phyloP scores from a whole-genome alignment of 2,888 invertebrate species.

The Cyrtodaria siliqua region DNA sequence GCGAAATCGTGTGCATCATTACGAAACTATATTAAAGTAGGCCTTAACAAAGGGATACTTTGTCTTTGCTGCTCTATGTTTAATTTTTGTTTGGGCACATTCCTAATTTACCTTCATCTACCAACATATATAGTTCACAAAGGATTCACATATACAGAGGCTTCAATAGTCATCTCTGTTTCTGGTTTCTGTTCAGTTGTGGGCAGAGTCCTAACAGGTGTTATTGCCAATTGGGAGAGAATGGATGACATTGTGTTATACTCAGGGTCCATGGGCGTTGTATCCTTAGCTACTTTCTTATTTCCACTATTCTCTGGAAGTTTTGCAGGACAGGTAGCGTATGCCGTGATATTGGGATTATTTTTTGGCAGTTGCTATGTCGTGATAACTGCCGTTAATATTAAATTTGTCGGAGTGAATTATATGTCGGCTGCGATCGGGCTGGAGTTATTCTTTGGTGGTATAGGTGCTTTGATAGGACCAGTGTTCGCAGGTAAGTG shows the following conservation, averaged over 20 bases:
- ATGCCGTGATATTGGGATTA: slow-evolving; percentile 32
- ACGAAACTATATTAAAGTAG: slow-evolving; percentile 18
- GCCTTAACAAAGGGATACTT: slow-evolving; percentile 26
- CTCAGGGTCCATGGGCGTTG: slow-evolving; percentile 34
- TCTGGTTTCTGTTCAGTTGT: slow-evolving; percentile 32
- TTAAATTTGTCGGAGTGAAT: slow-evolving; percentile 40
- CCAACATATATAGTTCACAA: slow-evolving; percentile 32
- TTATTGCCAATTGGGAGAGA: slow-evolving; percentile 25
- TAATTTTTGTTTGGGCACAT: slow-evolving; percentile 37
- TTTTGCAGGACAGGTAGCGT: slow-evolving; percentile 38
- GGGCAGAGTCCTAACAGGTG: slow-evolving; percentile 37
- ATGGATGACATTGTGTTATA: slow-evolving; percentile 43
- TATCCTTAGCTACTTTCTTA: slow-evolving; percentile 33
- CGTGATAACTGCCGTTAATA: slow-evolving; percentile 28
- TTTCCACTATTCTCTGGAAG: slow-evolving; percentile 34
- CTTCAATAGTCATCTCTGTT: slow-evolving; percentile 41
- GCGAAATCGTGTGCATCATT: background rate
- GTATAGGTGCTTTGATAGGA: slow-evolving; percentile 44
- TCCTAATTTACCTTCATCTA: slow-evolving; percentile 33
- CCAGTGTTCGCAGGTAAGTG: slow-evolving; percentile 57
- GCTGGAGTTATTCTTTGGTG: slow-evolving; percentile 49
- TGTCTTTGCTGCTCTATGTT: slow-evolving; percentile 38
- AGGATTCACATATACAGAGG: slow-evolving; percentile 34
- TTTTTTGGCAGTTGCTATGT: slow-evolving; percentile 53
- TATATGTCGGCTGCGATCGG: slow-evolving; percentile 54